Conservation (phyloP, 2,113 vertebrate genomes). For the Galeopterus variegatus region DNA sequence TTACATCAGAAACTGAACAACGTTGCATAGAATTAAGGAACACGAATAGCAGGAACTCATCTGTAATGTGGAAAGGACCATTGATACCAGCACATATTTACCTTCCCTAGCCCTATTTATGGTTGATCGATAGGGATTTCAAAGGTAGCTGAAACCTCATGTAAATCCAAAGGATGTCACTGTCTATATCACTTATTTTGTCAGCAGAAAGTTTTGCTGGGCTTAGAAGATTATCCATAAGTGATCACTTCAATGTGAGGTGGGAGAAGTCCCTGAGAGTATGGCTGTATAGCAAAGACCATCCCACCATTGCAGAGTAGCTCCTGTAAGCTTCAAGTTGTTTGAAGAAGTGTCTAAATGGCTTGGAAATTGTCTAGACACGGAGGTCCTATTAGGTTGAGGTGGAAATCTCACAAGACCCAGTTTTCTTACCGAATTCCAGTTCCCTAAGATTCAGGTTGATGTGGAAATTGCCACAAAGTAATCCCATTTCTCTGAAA, state of each 20-base stretch:
- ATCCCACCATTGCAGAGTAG: neutral
- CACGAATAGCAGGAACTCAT: neutral
- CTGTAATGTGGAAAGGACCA: neutral
- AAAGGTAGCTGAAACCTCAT: neutral
- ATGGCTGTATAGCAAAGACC: neutral
- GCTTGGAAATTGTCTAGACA: neutral
- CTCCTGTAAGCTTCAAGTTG: neutral
- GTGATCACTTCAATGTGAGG: neutral
- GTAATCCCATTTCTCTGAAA: slow-evolving; percentile 36
- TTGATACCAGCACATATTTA: neutral
- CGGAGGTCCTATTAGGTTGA: neutral
- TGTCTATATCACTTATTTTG: neutral
- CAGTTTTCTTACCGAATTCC: slow-evolving; percentile 15
- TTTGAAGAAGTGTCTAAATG: neutral
- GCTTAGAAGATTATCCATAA: neutral
- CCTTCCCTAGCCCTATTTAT: neutral
- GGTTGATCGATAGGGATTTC: neutral
- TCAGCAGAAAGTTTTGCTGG: neutral
- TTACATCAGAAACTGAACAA: neutral
- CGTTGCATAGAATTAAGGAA: neutral
- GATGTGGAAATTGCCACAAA: neutral
- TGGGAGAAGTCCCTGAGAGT: neutral
- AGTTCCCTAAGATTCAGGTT: neutral
- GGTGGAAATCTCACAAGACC: neutral
- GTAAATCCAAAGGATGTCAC: neutral